Conservation (phyloP, 2,888 invertebrate species). For the Micoletzkya japonica region DNA sequence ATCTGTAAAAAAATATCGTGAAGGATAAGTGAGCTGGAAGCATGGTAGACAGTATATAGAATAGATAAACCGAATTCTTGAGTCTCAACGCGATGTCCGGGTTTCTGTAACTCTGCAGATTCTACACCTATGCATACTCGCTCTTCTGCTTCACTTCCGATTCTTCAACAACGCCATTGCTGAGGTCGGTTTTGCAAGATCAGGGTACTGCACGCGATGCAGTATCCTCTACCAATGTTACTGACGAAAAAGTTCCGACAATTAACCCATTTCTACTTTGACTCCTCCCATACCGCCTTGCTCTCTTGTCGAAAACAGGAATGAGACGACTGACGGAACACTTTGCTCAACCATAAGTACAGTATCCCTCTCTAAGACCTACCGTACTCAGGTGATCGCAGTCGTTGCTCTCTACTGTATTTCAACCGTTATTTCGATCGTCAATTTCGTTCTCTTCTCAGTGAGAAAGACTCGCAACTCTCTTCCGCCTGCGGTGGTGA, state of each 20-base stretch:
- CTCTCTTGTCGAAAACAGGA: no score
- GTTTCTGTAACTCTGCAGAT: no score
- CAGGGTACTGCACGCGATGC: not conserved
- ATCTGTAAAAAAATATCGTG: no score
- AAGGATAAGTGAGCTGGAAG: no score
- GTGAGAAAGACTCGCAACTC: conserved; percentile 15
- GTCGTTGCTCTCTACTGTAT: conserved; percentile 10
- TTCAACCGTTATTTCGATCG: not conserved
- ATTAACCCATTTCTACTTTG: no score
- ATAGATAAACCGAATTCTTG: no score
- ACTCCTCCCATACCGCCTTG: no score
- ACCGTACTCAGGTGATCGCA: not conserved
- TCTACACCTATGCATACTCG: conserved; percentile 16
- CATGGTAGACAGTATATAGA: no score
- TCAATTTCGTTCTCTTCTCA: conserved; percentile 23
- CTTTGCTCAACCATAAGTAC: not conserved
- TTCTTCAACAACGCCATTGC: not conserved
- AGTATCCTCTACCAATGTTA: no score
- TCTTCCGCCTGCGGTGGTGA: conserved; percentile 14
- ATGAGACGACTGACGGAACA: no score
- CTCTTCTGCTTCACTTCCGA: conserved; percentile 8
- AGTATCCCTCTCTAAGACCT: not conserved
- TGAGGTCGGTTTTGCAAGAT: not conserved
- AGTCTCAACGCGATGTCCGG: no score
- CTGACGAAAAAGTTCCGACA: no score